Conservation (phyloP, 2,113 vertebrate species). For the Lipophrys pholis region DNA sequence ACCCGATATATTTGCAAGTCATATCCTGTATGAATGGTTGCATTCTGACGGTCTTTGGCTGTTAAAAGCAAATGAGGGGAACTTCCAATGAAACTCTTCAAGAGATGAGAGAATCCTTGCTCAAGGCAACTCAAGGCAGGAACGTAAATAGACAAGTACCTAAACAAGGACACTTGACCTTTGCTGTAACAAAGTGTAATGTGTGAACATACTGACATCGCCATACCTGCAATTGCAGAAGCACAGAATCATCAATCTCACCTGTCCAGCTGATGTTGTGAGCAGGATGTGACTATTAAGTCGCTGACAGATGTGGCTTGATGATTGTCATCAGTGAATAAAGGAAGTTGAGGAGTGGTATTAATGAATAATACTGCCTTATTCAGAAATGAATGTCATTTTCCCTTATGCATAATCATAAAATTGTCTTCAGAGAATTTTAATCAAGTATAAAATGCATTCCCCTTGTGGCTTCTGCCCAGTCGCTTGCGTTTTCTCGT, state of each 20-base stretch:
- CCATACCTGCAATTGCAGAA: constrained; percentile 29
- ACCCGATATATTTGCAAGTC: too few species aligned
- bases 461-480: background rate
- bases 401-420: constrained; percentile 15
- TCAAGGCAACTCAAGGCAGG: background rate
- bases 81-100: too few species aligned
- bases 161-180: background rate
- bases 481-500: constrained; percentile 15
- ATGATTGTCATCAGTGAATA: constrained; percentile 72
- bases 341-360: constrained; percentile 52
- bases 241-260: constrained; percentile 61
- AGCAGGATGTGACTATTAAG: constrained; percentile 73
- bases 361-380: constrained; percentile 48
- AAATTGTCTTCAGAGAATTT: constrained; percentile 20
- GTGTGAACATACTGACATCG: background rate
- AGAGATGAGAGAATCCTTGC: too few species aligned
- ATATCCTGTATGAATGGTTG: too few species aligned
- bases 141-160: background rate
- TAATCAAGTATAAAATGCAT: constrained; percentile 17
- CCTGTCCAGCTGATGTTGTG: constrained; percentile 74
- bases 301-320: constrained; percentile 66
- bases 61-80: too few species aligned
- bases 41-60: too few species aligned
- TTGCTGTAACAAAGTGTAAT: too few species aligned
- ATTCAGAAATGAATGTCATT: constrained; percentile 23